Percentiles rank a stretch among this genome's conserved stretches.
Conservation (phyloP, 1,140 invertebrate genomes). For the Drosophila sturtevanti region DNA sequence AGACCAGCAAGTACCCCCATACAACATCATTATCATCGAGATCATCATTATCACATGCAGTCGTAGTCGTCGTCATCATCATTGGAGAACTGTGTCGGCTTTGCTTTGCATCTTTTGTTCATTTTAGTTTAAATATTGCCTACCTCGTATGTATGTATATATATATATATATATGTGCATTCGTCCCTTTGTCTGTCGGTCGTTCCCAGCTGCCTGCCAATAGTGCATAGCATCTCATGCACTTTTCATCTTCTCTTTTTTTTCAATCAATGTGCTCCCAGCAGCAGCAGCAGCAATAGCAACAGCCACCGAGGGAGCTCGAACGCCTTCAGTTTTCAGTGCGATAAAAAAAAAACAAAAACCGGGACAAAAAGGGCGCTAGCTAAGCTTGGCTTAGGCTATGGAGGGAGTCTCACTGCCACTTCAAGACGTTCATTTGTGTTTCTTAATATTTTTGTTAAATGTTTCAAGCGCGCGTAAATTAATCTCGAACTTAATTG, state of each 20-base stretch:
- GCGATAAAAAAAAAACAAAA: slow-evolving; percentile 49
- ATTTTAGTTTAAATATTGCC: slow-evolving; percentile 81
- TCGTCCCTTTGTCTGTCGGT: not conserved
- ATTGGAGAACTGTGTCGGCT: slow-evolving; percentile 63
- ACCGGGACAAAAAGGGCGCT: slow-evolving; percentile 49
- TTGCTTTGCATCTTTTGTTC: slow-evolving; percentile 80
- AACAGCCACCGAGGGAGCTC: slow-evolving; percentile 54
- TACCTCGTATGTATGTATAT: slow-evolving; percentile 43
- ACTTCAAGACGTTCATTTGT: slow-evolving; percentile 54
- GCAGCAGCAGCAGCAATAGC: too few species aligned
- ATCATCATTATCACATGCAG: slow-evolving; percentile 55
- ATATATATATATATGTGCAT: too few species aligned
- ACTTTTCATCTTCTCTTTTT: slow-evolving; percentile 69
- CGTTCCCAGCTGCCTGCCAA: slow-evolving; percentile 68
- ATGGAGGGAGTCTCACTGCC: not conserved
- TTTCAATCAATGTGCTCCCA: slow-evolving; percentile 67
- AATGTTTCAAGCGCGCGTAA: slow-evolving; percentile 70
- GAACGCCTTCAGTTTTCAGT: slow-evolving; percentile 24
- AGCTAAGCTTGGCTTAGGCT: slow-evolving; percentile 15
- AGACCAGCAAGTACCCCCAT: slow-evolving; percentile 24
- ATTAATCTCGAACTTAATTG: slow-evolving; percentile 79
- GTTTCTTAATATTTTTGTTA: slow-evolving; percentile 75
- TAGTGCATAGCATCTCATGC: slow-evolving; percentile 73
- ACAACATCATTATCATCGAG: slow-evolving; percentile 54
- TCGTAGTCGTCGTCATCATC: slow-evolving; percentile 1